A percentile compares a stretch with the other conserved stretches of the same genome.
These are phyloP conservation scores for Ophion ellenae DNA, from an alignment of 2,888 invertebrate species.

Conservation along the genomic window DNA sequence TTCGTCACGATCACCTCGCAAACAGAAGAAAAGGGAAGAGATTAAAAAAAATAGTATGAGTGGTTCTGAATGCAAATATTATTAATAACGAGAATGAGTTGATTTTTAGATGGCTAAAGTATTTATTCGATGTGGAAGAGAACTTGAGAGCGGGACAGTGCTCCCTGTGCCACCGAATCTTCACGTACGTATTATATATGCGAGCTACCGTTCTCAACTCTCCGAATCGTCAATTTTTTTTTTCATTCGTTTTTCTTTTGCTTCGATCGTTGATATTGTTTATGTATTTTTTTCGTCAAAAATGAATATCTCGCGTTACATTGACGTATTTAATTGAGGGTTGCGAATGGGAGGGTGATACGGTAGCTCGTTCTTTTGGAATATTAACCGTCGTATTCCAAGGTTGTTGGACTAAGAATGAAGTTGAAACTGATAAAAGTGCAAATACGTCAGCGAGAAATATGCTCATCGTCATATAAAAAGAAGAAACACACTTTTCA, in stretches of 20 bases:
- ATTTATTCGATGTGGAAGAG: slow-evolving; percentile 82
- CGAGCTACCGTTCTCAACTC: slow-evolving; percentile 80
- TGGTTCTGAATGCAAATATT: slow-evolving; percentile 82
- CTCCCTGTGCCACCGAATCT: slow-evolving; percentile 79
- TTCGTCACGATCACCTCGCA: slow-evolving; percentile 69
- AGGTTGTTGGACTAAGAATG: slow-evolving; percentile 38
- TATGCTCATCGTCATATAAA: slow-evolving; percentile 29
- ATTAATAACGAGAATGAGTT: slow-evolving; percentile 83
- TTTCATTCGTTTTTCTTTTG: slow-evolving; percentile 23
- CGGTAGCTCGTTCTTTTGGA: slow-evolving; percentile 79
- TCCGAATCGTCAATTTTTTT: slow-evolving; percentile 68
- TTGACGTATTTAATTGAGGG: neutral
- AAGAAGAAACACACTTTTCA: neutral
- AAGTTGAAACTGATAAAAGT: slow-evolving; percentile 52
- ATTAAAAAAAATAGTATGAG: slow-evolving; percentile 77
- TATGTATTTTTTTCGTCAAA: slow-evolving; percentile 4
- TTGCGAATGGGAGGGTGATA: slow-evolving; percentile 75
- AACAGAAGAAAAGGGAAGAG: slow-evolving; percentile 44
- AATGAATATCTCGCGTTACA: neutral
- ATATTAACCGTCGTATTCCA: slow-evolving; percentile 65
- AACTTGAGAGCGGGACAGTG: slow-evolving; percentile 81
- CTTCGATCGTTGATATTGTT: slow-evolving; percentile 2
- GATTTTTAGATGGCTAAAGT: slow-evolving; percentile 84
- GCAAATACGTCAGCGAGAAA: slow-evolving; percentile 17
- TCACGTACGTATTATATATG: slow-evolving; percentile 83